Percentiles rank a stretch among this genome's conserved stretches.
These are phyloP conservation scores for Andricus quercusramuli DNA, from an alignment of 2,888 invertebrate species.

Conservation along the genomic window DNA sequence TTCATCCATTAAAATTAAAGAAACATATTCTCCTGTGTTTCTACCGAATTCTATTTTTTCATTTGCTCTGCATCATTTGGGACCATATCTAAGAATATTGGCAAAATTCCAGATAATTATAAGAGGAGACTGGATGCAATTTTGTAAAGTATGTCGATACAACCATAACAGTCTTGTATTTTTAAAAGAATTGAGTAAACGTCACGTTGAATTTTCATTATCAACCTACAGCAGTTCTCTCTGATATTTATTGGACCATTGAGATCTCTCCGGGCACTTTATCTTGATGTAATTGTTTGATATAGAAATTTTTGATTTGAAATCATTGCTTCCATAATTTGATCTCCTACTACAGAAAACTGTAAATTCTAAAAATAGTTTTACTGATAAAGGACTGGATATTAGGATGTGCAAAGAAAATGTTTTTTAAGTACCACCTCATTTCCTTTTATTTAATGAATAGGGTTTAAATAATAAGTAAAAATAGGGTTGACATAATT, in stretches of 20 bases:
- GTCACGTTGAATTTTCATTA: constrained; percentile 16
- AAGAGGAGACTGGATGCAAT: constrained; percentile 3
- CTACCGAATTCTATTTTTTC: not conserved
- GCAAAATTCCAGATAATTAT: not conserved
- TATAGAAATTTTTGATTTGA: not conserved
- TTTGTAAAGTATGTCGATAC: not conserved
- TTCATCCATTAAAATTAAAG: no score
- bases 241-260: constrained; percentile 14
- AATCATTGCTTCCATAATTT: not conserved
- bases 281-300: constrained; percentile 27
- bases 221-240: not conserved
- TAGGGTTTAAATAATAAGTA: no score
- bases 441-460: no score
- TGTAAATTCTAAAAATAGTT: not conserved
- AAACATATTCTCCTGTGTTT: no score
- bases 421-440: no score
- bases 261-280: constrained; percentile 22
- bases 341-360: not conserved
- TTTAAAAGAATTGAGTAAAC: not conserved
- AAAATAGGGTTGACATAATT: no score
- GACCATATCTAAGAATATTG: not conserved
- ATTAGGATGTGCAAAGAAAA: no score
- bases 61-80: not conserved
- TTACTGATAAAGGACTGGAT: no score
- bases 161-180: not conserved